Conservation (phyloP, 2,888 invertebrate species). For the Sturmia bella region DNA sequence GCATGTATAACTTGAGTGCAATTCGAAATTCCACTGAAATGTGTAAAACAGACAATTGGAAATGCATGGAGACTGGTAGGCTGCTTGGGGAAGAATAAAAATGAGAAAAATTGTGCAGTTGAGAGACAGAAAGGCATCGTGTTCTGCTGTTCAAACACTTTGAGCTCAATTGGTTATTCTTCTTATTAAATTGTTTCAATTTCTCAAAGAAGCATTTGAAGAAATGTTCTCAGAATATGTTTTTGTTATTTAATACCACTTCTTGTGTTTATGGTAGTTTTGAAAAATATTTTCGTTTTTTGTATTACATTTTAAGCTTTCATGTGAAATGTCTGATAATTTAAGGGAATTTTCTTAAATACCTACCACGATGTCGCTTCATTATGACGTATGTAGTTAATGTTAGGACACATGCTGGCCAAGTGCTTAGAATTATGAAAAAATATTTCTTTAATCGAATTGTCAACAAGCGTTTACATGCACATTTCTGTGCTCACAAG, state of each 20-base stretch:
- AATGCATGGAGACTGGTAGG: slow-evolving; percentile 53
- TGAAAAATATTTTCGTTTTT: slow-evolving; percentile 22
- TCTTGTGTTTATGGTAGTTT: slow-evolving; percentile 54
- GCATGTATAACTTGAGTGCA: slow-evolving; percentile 25
- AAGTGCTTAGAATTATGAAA: no score
- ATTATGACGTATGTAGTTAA: no score
- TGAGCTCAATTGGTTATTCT: slow-evolving; percentile 31
- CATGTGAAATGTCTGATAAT: no score
- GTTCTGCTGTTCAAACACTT: slow-evolving; percentile 24
- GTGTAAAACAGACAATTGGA: slow-evolving; percentile 4
- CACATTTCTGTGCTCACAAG: no score
- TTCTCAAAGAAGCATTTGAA: neutral
- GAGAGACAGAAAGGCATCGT: slow-evolving; percentile 67
- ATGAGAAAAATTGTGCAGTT: slow-evolving; percentile 36
- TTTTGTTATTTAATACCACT: slow-evolving; percentile 52
- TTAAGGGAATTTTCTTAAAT: no score
- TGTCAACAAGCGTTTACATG: no score
- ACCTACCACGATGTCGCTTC: no score
- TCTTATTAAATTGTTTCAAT: slow-evolving; percentile 38
- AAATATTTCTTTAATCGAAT: no score
- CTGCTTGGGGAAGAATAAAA: slow-evolving; percentile 7
- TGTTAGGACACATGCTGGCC: no score
- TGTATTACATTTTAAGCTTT: no score
- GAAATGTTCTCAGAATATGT: slow-evolving; percentile 43
- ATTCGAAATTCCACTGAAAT: slow-evolving; percentile 58